These are phyloP conservation scores for Stratiolaelaps scimitus DNA, from an alignment of 1,140 invertebrate genomes.

Conservation along the genomic window DNA sequence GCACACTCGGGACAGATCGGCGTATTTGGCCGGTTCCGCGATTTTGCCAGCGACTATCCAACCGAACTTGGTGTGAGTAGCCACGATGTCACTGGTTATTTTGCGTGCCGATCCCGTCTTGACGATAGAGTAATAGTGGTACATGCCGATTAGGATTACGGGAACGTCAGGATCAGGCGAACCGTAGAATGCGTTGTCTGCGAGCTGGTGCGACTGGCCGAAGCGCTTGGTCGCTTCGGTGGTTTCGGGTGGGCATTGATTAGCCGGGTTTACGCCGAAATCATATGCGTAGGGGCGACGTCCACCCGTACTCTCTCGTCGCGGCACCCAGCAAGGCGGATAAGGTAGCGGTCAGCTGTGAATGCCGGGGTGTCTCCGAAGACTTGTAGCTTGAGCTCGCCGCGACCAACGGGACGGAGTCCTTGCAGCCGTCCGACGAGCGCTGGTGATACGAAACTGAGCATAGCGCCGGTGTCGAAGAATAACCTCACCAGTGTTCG, in stretches of 20 bases:
- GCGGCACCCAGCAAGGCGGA: background rate
- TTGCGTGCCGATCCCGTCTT: background rate
- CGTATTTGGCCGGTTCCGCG: background rate
- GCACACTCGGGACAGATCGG: slow-evolving; percentile 3
- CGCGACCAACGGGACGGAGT: background rate
- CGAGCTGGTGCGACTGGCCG: background rate
- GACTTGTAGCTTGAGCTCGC: background rate
- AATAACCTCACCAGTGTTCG: background rate
- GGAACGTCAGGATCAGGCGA: background rate
- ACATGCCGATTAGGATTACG: background rate
- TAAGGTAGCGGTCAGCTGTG: background rate
- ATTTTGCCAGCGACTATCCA: background rate
- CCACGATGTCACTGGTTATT: background rate
- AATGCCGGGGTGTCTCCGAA: background rate
- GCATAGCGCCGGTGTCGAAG: background rate
- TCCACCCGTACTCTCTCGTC: background rate
- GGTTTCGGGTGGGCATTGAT: background rate
- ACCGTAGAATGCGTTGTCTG: background rate
- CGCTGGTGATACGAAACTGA: background rate
- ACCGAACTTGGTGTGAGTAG: background rate
- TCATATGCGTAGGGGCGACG: background rate
- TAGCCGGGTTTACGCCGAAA: background rate
- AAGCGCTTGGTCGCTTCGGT: background rate
- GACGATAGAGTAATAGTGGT: background rate
- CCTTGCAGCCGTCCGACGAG: background rate